These are phyloP conservation scores for Capra hircus DNA, from an alignment of 2,113 vertebrate genomes.

Conservation along the genomic window DNA sequence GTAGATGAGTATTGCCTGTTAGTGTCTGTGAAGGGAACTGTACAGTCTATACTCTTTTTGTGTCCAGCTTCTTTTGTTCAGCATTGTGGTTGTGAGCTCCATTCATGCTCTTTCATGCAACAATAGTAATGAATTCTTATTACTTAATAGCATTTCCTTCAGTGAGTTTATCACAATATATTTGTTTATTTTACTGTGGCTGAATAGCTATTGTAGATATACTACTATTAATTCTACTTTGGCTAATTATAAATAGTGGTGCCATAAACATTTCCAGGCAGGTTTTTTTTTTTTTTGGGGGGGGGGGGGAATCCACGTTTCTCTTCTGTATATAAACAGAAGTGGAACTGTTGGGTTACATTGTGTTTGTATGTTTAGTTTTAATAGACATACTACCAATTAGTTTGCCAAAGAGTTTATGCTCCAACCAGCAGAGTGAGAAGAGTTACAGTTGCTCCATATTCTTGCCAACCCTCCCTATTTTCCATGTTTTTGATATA, in stretches of 20 bases:
- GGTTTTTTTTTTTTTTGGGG: no score
- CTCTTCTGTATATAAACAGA: background rate
- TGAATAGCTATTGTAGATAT: background rate
- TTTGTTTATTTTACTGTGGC: background rate
- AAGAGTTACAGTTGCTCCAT: background rate
- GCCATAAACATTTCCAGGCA: background rate
- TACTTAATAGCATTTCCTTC: background rate
- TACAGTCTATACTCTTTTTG: background rate
- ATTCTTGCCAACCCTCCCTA: background rate
- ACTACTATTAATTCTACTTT: background rate
- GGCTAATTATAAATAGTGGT: background rate
- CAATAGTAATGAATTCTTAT: background rate
- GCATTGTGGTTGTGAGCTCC: background rate
- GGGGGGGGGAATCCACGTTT: background rate
- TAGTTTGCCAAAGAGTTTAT: background rate
- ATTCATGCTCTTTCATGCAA: background rate
- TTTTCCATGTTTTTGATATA: background rate
- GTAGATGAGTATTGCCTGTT: background rate
- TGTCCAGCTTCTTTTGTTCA: background rate
- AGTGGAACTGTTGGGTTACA: background rate
- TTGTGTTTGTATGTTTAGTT: background rate
- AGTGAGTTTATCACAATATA: background rate
- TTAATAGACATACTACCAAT: background rate
- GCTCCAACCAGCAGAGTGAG: background rate
- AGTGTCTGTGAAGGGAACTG: background rate